Base-by-base conservation (phyloP, 2,888 invertebrate genomes). In the Lysandra coridon region DNA sequence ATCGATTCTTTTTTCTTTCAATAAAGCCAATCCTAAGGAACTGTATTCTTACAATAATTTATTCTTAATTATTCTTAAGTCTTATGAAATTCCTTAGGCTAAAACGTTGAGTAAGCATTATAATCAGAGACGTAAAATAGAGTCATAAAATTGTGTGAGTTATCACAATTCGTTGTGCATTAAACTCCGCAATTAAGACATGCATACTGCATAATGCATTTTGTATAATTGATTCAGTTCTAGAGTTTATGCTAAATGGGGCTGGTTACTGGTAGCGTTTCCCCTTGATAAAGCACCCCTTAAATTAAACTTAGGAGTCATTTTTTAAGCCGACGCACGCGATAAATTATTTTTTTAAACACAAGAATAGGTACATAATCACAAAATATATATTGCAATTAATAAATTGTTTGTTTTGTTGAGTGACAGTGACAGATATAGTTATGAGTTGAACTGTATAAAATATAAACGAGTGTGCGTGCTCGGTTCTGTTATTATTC, bases 181-280 rank as follows among this genome's bases (percentile, higher is more conserved):
- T 69, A 69, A 69, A 69, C 33, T 69, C 0, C 14, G 69, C 30
- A 33, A 69, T 30, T 69, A 33, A 69, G 17, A 69, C 33, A 69
- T 69, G 33, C 69, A 69, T 69, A 14, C 17, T 69, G 33, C 69
- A 69, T 69, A 14, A 69, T 69, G 33, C 69, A 69, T 69, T 33
- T 69, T 1, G 69, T 69, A 17, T 69, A 69, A 69, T 69, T 69
- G 69, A 69, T 33, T 69, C 37, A 69, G 69, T 37, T 69, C 33
- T 37, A 69, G 69, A 69, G 33, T 69, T 33, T 33, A 33, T 69
- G 33, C 30, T 10, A 62, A 62, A 62, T 23, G 62, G 64, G 30
- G 33, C 64, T 64, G 30, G 64, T 64, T 53, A 3, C 14, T 53
- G 44, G 49, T 7, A 64, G 64, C 64, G 30, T 69, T 69, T 69